Evolutionary conservation across 1,140 invertebrate genomes (phyloP).

Genomic region (Megalonaias nervosa): DNA sequence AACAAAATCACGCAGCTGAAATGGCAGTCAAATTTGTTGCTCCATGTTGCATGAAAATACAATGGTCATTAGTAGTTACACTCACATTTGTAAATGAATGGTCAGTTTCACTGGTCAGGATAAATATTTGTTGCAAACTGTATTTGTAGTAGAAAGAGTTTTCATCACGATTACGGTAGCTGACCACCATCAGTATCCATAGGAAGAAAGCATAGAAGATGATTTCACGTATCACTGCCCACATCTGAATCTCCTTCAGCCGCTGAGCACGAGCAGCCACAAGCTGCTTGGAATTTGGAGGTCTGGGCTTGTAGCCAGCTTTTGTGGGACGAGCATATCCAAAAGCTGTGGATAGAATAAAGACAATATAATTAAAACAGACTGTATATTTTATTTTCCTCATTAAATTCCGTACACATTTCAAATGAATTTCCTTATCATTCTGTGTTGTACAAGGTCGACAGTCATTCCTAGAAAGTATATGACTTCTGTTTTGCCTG

Average conservation of each 20-base stretch:
- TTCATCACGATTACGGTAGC: constrained; percentile 71
- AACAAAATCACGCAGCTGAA: no score
- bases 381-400: no score
- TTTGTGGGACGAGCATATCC: constrained; percentile 48
- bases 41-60: no score
- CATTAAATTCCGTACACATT: no score
- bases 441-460: no score
- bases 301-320: constrained; percentile 65
- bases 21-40: no score
- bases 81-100: constrained; percentile 57
- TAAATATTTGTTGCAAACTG: constrained; percentile 71
- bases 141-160: constrained; percentile 70
- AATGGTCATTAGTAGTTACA: neutral
- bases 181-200: constrained; percentile 72
- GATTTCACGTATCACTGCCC: constrained; percentile 71
- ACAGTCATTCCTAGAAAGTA: no score
- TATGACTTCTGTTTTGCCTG: no score
- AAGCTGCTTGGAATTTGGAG: constrained; percentile 67
- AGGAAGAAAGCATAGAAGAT: constrained; percentile 73
- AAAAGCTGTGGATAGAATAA: constrained; percentile 35
- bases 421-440: no score
- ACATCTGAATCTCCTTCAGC: constrained; percentile 73
- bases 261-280: constrained; percentile 69
- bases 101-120: constrained; percentile 61
- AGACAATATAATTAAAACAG: neutral